Conservation (phyloP, 2,888 invertebrate species). For the Dolomedes plantarius region DNA sequence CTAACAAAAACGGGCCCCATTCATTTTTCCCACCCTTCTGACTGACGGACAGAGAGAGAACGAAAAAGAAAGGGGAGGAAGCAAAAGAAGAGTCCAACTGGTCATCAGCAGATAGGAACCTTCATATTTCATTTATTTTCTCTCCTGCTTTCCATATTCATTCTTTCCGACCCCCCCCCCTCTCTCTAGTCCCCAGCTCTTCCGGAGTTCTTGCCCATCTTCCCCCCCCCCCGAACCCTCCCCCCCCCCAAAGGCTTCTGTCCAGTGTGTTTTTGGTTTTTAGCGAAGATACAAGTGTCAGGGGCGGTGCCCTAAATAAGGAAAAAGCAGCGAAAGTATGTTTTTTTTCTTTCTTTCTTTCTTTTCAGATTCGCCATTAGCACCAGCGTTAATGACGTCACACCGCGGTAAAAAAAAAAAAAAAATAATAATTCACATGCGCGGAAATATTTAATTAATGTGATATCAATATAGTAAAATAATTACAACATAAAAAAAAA, state of each 20-base stretch:
- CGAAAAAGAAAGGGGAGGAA: conserved; percentile 22
- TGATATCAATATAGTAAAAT: no score
- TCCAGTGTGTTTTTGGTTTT: conserved; percentile 20
- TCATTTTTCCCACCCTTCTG: conserved; percentile 30
- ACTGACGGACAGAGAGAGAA: conserved; percentile 24
- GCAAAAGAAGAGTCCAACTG: conserved; percentile 38
- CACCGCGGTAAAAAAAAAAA: no score
- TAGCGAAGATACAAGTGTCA: conserved; percentile 46
- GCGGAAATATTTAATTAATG: no score
- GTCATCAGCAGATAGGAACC: conserved; percentile 68
- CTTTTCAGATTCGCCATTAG: no score
- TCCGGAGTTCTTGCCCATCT: conserved; percentile 15
- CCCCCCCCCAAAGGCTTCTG: not conserved
- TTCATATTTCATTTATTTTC: conserved; percentile 71
- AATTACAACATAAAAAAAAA: no score
- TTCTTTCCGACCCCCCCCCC: conserved; percentile 14
- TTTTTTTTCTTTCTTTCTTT: no score
- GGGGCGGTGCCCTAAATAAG: conserved; percentile 42
- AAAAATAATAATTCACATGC: no score
- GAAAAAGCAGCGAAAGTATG: no score
- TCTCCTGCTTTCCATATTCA: conserved; percentile 65
- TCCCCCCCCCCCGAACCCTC: not conserved
- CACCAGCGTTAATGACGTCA: no score
- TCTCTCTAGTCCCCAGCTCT: not conserved
- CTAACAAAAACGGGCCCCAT: conserved; percentile 63